Base-by-base conservation (phyloP, 1,140 invertebrate species). In the Cydia splendana region DNA sequence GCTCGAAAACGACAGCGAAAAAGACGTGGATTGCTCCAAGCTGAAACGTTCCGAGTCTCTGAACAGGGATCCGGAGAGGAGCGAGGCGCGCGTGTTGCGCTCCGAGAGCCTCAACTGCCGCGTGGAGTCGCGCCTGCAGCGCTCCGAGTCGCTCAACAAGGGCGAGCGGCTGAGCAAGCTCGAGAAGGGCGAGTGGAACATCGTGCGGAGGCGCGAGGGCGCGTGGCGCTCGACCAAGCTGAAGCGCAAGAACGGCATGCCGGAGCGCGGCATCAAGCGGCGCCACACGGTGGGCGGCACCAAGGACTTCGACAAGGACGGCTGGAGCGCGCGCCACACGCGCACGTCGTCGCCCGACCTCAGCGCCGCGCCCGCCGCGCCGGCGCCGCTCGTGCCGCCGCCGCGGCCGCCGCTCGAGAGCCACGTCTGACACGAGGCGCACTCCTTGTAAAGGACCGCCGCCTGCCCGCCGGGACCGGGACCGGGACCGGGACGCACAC, bases 211-310 rank as follows among this genome's bases (percentile, higher is more conserved):
- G 65, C 94, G 96, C 9, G 96, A 97, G 87, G 86, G 84, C 81
- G 94, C 93, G 53, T 90, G 91, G 85, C 90, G 90, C 79, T 92
- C 94, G 65, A 95, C 95, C 7, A 96, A 96, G 86, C 87, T 96
- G 65, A 96, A 96, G 88, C 89, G 96, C 74, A 96, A 96, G 90
- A 96, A 96, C 86, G 96, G 95, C 48, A 96, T 96, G 95, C 95
- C 95, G 0, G 96, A 96, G 87, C 91, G 96, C 62, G 96, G 96
- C 51, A 97, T 98, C 79, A 97, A 98, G 89, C 94, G 98, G 13
- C 94, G 98, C n/a, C 98, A 98, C 91, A 98, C 98, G 1, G 97
- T 98, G 0, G 97, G 97, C 42, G 97, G 98, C 18, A 97, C 96
- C 0, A 97, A 97, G 87, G 97, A 98, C 88, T 97, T 93, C 86